Evolutionary conservation across 2,113 vertebrate species (phyloP).

Genomic region (Choloepus hoffmanni): DNA sequence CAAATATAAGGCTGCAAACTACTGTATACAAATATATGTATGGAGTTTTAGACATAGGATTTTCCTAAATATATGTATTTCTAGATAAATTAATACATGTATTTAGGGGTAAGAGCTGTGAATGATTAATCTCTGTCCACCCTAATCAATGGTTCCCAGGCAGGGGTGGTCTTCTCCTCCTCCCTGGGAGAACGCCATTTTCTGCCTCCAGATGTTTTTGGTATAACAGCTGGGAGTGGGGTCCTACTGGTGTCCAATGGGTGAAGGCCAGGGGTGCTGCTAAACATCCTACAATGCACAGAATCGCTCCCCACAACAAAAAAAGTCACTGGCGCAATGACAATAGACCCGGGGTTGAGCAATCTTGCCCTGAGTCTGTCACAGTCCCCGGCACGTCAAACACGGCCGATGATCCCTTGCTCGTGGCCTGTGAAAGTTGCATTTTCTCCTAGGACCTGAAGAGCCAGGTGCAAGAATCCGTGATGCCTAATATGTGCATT

Average conservation of each 20-base stretch:
- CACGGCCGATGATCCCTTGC: neutral
- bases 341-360: neutral
- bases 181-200: too few species aligned
- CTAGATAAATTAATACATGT: neutral
- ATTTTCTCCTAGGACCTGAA: neutral
- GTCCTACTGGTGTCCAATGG: neutral
- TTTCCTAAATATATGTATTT: neutral
- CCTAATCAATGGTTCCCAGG: neutral
- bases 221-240: neutral
- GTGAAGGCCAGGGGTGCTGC: too few species aligned
- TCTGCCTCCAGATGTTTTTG: neutral
- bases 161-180: too few species aligned
- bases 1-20: neutral
- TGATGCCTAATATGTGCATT: neutral
- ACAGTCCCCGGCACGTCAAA: neutral
- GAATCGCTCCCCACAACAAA: accelerated
- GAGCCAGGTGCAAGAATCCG: neutral
- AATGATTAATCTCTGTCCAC: neutral
- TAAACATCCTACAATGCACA: accelerated
- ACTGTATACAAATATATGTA: neutral
- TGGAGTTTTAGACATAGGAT: neutral
- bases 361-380: neutral
- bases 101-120: neutral
- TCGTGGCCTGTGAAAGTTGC: neutral
- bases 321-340: neutral